Evolutionary conservation across 2,113 vertebrate species (phyloP), one percentile per base, ranked within the genome.

Genomic region (Penelope pileata): DNA sequence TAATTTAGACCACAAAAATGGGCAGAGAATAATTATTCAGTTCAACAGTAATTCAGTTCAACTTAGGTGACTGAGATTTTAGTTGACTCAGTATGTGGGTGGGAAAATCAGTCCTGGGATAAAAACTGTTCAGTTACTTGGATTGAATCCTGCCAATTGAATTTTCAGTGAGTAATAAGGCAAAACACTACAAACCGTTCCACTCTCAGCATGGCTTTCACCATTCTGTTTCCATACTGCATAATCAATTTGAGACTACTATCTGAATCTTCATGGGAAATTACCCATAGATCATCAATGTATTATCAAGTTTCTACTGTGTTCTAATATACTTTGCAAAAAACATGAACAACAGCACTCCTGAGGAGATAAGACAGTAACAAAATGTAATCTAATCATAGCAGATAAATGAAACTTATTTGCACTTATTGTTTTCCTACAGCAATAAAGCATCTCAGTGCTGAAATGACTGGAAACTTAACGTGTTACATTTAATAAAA

Each of bases 361-460:
- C 77, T 91, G 90, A 91, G 16, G 47, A 69, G 19, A 69, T 15
- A 91, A 88, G 38, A 70, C 17, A 70, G 42, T 77, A 90, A 83
- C 32, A 88, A 93, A 95, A 88, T 51, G 30, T 77, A 93, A 95
- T 86, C 29, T 56, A 86, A 83, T 93, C 50, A 86, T 5, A 56
- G 50, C 42, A 86, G 60, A 90, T 63, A 86, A 90, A 88, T 88
- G 73, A 22, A 88, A 67, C 67, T 90, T 86, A 83, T 86, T 91
- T 86, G 42, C 16, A 83, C 22, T 77, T 80, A 69, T 2, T 91
- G 18, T 88, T 86, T 88, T 74, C 50, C 51, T 90, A 53, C 26
- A 83, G 36, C 12, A 81, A 43, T 75, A 93, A 90, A 81, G 14
- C 9, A 50, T 51, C 43, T n/a, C 62, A 50, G 48, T 86, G 34